Evolutionary conservation across 2,797 vertebrate genomes (phyloP), one percentile per base, ranked within the genome.

Genomic region (Hyperoplus immaculatus): DNA sequence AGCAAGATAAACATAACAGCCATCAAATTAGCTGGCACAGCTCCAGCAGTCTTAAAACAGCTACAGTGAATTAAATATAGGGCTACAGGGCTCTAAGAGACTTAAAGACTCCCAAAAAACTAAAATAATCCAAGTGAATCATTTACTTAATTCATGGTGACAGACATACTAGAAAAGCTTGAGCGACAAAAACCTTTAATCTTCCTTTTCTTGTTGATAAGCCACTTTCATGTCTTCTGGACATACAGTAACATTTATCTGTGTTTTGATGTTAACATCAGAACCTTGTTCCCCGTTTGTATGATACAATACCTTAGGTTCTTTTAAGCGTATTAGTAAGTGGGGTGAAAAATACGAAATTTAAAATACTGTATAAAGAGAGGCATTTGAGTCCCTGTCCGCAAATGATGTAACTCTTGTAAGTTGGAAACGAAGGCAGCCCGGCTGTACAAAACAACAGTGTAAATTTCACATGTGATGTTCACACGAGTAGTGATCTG

Each of bases 1-100:
- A 46, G 16, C 49, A 75, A 61, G 69, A 63, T 58, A 46, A 65
- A 51, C 14, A 18, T 67, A 80, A 79, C 67, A 77, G 4, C 68
- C 74, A 51, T 72, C 53, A 84, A 84, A 81, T 80, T 55, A 64
- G 29, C 69, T 85, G 83, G 77, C 80, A 14, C 5, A 12, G 61
- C 43, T 78, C 77, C 74, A 79, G 1, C 14, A 74, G 46, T 54
- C 36, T 47, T 8, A 53, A 55, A 47, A 12, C 29, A 68, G 67
- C 63, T 13, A 3, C 29, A 4, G 6, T n/a, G 8, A 46, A 61
- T 5, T 1, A 45, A 73, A 71, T 68, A 76, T 36, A 29, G 13
- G 53, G 51, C 42, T 41, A 51, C 53, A 55, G 11, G 70, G 54
- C 38, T 43, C 8, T 4, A 56, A 21, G 51, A 56, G 9, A 29